Evolutionary conservation across 2,888 invertebrate genomes (phyloP).

Genomic region (Cryptocephalus primarius): DNA sequence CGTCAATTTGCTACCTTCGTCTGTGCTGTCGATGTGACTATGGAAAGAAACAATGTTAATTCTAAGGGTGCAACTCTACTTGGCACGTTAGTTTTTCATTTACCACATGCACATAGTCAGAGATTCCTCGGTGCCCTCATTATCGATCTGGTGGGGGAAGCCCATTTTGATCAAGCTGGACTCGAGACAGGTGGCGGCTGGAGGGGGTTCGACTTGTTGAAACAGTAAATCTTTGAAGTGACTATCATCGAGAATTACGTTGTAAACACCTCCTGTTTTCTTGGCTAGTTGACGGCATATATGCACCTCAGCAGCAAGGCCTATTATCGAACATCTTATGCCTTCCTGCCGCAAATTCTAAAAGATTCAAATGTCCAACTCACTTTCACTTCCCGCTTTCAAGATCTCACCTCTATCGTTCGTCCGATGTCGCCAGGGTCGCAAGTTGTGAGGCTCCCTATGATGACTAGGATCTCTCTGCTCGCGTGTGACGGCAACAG

Average conservation of each 20-base stretch:
- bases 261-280: constrained; percentile 80
- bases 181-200: constrained; percentile 60
- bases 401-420: constrained; percentile 63
- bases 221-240: constrained; percentile 59
- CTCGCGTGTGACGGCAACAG: constrained; percentile 92
- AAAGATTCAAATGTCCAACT: not conserved
- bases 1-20: constrained; percentile 54
- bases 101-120: constrained; percentile 90
- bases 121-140: constrained; percentile 47
- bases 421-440: constrained; percentile 87
- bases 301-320: constrained; percentile 88
- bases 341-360: constrained; percentile 65
- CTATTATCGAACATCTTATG: constrained; percentile 89
- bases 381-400: too few relatives aligned
- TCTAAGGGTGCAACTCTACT: too few relatives aligned
- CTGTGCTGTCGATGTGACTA: constrained; percentile 72
- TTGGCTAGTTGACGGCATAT: constrained; percentile 79
- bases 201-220: constrained; percentile 57
- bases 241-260: constrained; percentile 72
- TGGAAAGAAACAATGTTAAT: constrained; percentile 16
- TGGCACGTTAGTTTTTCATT: too few relatives aligned
- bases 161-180: constrained; percentile 92
- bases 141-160: constrained; percentile 70
- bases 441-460: constrained; percentile 92
- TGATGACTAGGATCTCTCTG: constrained; percentile 81